Conservation (phyloP, 2,888 invertebrate genomes). For the Phyllotreta striolata region DNA sequence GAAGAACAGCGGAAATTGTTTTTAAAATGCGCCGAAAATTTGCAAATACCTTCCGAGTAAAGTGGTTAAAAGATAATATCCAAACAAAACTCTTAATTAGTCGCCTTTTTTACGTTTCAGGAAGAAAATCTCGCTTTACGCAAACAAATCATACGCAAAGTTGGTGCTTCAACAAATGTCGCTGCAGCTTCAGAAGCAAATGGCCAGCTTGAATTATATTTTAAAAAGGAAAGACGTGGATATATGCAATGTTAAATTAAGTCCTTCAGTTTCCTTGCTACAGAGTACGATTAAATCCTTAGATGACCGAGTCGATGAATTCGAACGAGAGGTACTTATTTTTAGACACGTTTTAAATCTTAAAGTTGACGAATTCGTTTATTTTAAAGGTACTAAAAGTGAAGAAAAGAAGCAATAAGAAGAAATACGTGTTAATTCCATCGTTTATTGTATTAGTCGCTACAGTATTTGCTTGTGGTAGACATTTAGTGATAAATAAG, state of each 20-base stretch:
- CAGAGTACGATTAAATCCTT: constrained; percentile 35
- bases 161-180: constrained; percentile 42
- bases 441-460: constrained; percentile 6
- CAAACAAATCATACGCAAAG: constrained; percentile 36
- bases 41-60: constrained; percentile 53
- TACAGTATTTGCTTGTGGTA: constrained; percentile 1
- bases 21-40: constrained; percentile 40
- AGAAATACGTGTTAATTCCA: constrained; percentile 18
- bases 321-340: constrained; percentile 36
- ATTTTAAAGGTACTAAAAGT: constrained; percentile 16
- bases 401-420: constrained; percentile 10
- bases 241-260: constrained; percentile 41
- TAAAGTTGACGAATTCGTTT: not conserved
- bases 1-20: constrained; percentile 39
- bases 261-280: constrained; percentile 36
- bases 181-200: constrained; percentile 43
- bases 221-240: constrained; percentile 40
- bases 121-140: constrained; percentile 36
- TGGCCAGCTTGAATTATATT: constrained; percentile 43
- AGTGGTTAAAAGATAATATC: constrained; percentile 15
- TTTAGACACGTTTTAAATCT: not conserved
- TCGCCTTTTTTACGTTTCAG: constrained; percentile 29
- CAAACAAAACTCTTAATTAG: constrained; percentile 6
- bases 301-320: constrained; percentile 34
- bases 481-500: constrained; percentile 12